These are phyloP conservation scores for Hydriomena furcata DNA, from an alignment of 2,888 invertebrate genomes.

Conservation along the genomic window DNA sequence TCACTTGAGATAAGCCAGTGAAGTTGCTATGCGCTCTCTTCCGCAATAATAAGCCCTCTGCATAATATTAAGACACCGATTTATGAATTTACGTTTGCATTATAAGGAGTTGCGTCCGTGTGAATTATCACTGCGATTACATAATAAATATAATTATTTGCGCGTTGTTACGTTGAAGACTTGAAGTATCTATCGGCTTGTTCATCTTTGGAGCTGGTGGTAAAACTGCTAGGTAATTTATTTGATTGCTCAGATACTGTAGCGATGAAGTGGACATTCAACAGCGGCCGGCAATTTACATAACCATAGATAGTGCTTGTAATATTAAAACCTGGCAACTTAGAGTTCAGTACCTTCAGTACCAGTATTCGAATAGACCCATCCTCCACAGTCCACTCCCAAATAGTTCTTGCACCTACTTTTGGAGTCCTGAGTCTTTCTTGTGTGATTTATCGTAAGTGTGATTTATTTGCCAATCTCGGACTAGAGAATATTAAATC, in stretches of 20 bases:
- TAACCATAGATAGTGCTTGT: slow-evolving; percentile 1
- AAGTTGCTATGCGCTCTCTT: not conserved
- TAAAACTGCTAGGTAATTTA: slow-evolving; percentile 14
- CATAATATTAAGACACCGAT: slow-evolving; percentile 30
- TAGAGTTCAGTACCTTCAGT: too few species aligned
- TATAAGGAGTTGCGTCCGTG: slow-evolving; percentile 28
- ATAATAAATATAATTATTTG: slow-evolving; percentile 33
- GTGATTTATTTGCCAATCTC: slow-evolving; percentile 3
- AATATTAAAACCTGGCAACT: not conserved
- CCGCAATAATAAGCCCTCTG: slow-evolving; percentile 4
- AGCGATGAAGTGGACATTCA: slow-evolving; percentile 18
- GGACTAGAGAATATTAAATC: slow-evolving; percentile 20
- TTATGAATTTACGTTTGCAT: slow-evolving; percentile 32
- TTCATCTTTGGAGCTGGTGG: slow-evolving; percentile 17
- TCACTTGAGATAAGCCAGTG: not conserved
- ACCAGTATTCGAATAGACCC: too few species aligned
- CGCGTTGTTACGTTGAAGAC: slow-evolving; percentile 24
- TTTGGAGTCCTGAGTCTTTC: too few species aligned
- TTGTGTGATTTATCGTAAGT: not conserved
- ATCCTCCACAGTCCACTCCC: too few species aligned
- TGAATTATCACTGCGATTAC: slow-evolving; percentile 27
- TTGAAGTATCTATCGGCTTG: slow-evolving; percentile 19
- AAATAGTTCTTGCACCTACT: not conserved
- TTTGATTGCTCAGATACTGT: slow-evolving; percentile 17
- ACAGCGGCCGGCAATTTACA: slow-evolving; percentile 11